Conservation (phyloP, 1,140 invertebrate species). For the Brevipalpus yothersi region DNA sequence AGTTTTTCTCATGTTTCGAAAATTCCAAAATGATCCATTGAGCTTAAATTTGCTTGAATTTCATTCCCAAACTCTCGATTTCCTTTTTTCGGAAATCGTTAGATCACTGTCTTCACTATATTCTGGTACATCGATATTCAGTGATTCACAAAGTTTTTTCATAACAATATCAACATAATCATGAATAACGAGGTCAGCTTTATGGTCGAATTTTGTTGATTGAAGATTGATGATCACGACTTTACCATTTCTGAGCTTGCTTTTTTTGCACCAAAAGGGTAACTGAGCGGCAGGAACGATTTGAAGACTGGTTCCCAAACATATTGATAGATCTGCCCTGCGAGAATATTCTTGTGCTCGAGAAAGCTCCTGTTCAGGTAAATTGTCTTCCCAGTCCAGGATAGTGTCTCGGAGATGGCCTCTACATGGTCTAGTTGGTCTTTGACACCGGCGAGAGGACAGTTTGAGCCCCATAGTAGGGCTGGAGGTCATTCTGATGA, state of each 20-base stretch:
- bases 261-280: constrained; percentile 63
- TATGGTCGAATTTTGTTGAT: constrained; percentile 85
- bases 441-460: constrained; percentile 45
- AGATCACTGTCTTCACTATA: constrained; percentile 41
- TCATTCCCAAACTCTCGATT: background rate
- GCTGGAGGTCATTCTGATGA: constrained; percentile 47
- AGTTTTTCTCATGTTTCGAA: no score
- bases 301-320: constrained; percentile 84
- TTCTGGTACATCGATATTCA: constrained; percentile 39
- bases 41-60: background rate
- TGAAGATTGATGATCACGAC: constrained; percentile 89
- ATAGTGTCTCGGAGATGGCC: constrained; percentile 73
- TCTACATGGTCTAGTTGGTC: constrained; percentile 39
- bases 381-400: constrained; percentile 90
- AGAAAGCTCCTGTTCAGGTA: constrained; percentile 68
- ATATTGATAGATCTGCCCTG: constrained; percentile 69
- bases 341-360: constrained; percentile 63
- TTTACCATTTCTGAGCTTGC: constrained; percentile 21
- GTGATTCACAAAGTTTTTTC: constrained; percentile 39
- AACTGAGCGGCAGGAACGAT: constrained; percentile 89
- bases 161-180: constrained; percentile 70
- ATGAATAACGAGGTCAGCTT: constrained; percentile 66
- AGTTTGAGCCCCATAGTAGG: constrained; percentile 73
- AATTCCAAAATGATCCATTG: no score
- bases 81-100: background rate